These are phyloP conservation scores for Probaryconus sp. DNA, from an alignment of 1,140 invertebrate species.

Conservation along the genomic window DNA sequence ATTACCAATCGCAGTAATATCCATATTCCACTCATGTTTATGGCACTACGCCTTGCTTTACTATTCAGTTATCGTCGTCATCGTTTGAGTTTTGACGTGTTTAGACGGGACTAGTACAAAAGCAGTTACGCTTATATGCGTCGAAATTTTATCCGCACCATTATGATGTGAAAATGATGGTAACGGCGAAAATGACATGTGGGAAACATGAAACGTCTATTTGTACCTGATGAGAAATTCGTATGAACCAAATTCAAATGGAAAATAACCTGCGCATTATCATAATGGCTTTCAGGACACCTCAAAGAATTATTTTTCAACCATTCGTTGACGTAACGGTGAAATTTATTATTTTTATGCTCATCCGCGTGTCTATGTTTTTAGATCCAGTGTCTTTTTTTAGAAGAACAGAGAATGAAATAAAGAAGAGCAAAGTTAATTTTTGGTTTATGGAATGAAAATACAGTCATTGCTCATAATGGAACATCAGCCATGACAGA, in stretches of 20 bases:
- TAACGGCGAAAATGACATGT: conserved; percentile 11
- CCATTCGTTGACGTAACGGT: too few species aligned
- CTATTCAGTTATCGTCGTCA: conserved; percentile 29
- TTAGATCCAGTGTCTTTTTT: too few species aligned
- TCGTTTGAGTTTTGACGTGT: conserved; percentile 31
- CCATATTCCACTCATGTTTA: conserved; percentile 28
- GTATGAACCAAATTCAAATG: neutral
- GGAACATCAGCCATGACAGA: conserved; percentile 8
- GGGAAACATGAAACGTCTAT: conserved; percentile 13
- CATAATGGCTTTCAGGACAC: too few species aligned
- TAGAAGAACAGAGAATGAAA: too few species aligned
- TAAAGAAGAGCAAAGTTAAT: too few species aligned
- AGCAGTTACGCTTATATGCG: conserved; percentile 18
- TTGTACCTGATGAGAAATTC: conserved; percentile 1
- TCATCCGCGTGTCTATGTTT: too few species aligned
- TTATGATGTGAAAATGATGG: conserved; percentile 10
- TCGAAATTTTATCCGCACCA: conserved; percentile 24
- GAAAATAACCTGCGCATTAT: too few species aligned
- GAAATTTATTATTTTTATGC: too few species aligned
- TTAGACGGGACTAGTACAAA: conserved; percentile 15
- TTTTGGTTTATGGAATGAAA: too few species aligned
- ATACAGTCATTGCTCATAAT: too few species aligned
- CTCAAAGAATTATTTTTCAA: too few species aligned
- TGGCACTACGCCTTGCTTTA: conserved; percentile 13
- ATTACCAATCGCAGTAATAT: conserved; percentile 12